A percentile compares a stretch with the other conserved stretches of the same genome.
phyloP scores from a whole-genome alignment of 2,797 vertebrate species.

The Ispidina picta region DNA sequence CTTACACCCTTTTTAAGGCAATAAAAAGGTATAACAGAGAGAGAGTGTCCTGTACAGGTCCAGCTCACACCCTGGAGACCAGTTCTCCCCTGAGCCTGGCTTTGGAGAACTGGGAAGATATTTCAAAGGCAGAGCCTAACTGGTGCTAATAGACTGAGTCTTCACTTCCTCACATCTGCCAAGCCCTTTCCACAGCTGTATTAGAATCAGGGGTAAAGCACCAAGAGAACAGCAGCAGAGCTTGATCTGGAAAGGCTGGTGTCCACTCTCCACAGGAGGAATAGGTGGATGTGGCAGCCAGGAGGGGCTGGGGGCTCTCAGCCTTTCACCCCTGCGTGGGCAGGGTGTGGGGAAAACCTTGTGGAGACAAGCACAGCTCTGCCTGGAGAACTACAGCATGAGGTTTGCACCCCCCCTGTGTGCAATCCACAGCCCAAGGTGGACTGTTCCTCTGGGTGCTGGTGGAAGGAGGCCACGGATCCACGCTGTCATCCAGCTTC shows the following conservation, averaged over 20 bases:
- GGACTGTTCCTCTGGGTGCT: not conserved
- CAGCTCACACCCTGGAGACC: not conserved
- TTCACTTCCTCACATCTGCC: not conserved
- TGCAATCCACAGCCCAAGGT: not conserved
- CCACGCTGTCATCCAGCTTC: not conserved
- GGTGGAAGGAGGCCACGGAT: not conserved
- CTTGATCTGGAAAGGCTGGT: not conserved
- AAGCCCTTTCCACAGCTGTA: not conserved
- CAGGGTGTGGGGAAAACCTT: too few species aligned
- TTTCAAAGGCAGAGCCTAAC: not conserved
- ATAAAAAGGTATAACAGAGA: not conserved
- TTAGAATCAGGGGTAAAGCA: not conserved
- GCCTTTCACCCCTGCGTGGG: not conserved
- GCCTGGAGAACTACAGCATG: not conserved
- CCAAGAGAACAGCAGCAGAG: not conserved
- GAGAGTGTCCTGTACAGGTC: not conserved
- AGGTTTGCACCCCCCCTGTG: not conserved
- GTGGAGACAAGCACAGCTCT: not conserved
- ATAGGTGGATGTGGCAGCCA: rapidly evolving
- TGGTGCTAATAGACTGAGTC: not conserved
- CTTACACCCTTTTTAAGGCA: not conserved
- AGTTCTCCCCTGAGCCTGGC: not conserved
- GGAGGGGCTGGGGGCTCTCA: not conserved
- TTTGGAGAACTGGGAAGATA: not conserved
- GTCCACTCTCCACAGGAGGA: not conserved